phyloP scores from a whole-genome alignment of 2,888 invertebrate species.

The Mimachlamys varia region DNA sequence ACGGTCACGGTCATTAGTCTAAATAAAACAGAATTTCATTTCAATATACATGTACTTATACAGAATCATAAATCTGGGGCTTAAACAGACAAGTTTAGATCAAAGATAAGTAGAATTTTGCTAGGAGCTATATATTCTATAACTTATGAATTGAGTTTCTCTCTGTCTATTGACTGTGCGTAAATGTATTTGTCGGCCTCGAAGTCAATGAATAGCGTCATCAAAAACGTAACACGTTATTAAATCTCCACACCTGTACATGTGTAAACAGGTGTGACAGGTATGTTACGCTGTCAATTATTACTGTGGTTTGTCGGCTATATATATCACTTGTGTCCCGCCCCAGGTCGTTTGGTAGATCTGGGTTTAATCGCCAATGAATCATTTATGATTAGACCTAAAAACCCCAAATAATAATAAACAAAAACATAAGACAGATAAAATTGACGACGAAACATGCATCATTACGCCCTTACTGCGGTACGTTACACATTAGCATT shows the following conservation, averaged over 20 bases:
- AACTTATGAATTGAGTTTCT: background rate
- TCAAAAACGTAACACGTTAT: no score
- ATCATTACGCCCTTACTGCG: no score
- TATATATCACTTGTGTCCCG: background rate
- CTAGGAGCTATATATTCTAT: background rate
- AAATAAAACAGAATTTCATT: background rate
- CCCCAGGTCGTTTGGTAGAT: no score
- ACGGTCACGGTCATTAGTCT: background rate
- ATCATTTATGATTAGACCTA: no score
- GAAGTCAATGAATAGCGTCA: no score
- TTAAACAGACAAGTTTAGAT: background rate
- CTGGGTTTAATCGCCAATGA: no score
- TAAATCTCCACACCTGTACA: background rate
- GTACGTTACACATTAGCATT: no score
- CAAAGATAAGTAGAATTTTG: background rate
- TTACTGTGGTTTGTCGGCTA: background rate
- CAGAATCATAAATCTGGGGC: background rate
- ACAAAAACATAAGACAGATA: no score
- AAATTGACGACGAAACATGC: no score
- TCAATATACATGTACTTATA: background rate
- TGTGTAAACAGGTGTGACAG: constrained; percentile 19
- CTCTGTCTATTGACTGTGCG: no score
- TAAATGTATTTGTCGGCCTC: no score
- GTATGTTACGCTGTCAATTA: background rate
- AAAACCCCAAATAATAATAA: no score